Evolutionary conservation across 1,140 invertebrate genomes (phyloP).

Genomic region (Lordiphosa clarofinis): DNA sequence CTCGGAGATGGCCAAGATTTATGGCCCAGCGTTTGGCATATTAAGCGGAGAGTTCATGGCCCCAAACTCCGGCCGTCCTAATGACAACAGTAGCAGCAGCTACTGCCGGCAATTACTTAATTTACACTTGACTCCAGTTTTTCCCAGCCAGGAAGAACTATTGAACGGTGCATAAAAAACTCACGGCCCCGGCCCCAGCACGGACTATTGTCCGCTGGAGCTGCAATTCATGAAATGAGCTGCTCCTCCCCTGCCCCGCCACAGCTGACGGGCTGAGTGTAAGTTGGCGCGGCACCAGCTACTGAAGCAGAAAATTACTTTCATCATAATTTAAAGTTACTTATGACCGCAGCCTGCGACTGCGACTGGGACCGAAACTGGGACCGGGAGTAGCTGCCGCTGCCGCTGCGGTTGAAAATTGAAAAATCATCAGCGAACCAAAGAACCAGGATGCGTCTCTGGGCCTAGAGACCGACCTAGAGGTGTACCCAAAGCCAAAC

Average conservation of each 20-base stretch:
- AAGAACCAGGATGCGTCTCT: conserved; percentile 42
- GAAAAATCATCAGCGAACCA: conserved; percentile 61
- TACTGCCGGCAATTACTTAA: conserved; percentile 66
- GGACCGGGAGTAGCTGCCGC: conserved; percentile 2
- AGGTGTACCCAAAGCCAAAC: conserved; percentile 55
- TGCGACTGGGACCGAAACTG: conserved; percentile 5
- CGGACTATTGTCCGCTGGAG: conserved; percentile 9
- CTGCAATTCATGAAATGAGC: conserved; percentile 39
- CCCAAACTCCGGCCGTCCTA: conserved; percentile 21
- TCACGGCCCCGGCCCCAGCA: conserved; percentile 1
- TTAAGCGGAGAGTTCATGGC: conserved; percentile 10
- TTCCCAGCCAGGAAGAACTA: conserved; percentile 28
- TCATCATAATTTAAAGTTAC: conserved; percentile 78
- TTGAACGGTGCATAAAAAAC: conserved; percentile 32
- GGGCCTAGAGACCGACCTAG: neutral
- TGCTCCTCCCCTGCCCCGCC: conserved; percentile 9
- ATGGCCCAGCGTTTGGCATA: conserved; percentile 17
- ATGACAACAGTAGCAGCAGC: conserved; percentile 72
- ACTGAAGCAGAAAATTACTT: conserved; percentile 79
- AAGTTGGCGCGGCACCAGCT: conserved; percentile 54
- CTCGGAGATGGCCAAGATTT: conserved; percentile 44
- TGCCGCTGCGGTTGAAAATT: conserved; percentile 48
- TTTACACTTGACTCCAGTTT: conserved; percentile 60
- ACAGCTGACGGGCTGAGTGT: conserved; percentile 16
- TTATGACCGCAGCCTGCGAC: conserved; percentile 61